These are phyloP conservation scores for Drosophila borborema DNA, from an alignment of 2,888 invertebrate species.

Conservation along the genomic window DNA sequence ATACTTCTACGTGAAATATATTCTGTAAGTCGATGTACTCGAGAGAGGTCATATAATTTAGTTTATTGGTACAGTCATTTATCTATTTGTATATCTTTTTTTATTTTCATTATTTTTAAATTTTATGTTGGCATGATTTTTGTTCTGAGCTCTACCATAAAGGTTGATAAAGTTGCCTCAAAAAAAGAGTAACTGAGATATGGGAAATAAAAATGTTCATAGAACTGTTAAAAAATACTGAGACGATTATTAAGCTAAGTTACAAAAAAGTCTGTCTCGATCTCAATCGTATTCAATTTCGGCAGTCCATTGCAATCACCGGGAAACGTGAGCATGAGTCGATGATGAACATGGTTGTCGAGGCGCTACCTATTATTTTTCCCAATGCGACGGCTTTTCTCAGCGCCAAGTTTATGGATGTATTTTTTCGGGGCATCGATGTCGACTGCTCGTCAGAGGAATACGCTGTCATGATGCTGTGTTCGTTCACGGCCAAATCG, in stretches of 20 bases:
- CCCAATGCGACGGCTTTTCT: constrained; percentile 86
- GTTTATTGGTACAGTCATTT: too few relatives aligned
- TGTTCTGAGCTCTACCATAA: too few relatives aligned
- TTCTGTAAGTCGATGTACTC: too few relatives aligned
- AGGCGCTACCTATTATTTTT: constrained; percentile 90
- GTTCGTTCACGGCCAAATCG: constrained; percentile 88
- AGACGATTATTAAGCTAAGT: constrained; percentile 17
- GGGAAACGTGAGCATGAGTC: constrained; percentile 88
- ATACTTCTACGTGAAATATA: too few relatives aligned
- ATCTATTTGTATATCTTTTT: too few relatives aligned
- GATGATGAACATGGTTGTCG: constrained; percentile 89
- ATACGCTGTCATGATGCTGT: constrained; percentile 91
- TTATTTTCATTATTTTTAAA: too few relatives aligned
- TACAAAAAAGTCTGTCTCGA: constrained; percentile 21
- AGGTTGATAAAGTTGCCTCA: too few relatives aligned
- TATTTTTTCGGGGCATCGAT: constrained; percentile 90
- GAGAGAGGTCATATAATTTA: too few relatives aligned
- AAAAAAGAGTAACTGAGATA: neutral
- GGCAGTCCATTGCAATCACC: constrained; percentile 84
- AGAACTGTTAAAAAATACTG: constrained; percentile 1
- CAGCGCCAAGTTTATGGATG: constrained; percentile 88
- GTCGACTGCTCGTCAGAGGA: constrained; percentile 91
- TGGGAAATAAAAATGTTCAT: constrained; percentile 1
- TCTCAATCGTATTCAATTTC: constrained; percentile 20
- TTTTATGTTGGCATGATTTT: too few relatives aligned